These are phyloP conservation scores for Acholoe squamosa DNA, from an alignment of 2,888 invertebrate species.

Conservation along the genomic window DNA sequence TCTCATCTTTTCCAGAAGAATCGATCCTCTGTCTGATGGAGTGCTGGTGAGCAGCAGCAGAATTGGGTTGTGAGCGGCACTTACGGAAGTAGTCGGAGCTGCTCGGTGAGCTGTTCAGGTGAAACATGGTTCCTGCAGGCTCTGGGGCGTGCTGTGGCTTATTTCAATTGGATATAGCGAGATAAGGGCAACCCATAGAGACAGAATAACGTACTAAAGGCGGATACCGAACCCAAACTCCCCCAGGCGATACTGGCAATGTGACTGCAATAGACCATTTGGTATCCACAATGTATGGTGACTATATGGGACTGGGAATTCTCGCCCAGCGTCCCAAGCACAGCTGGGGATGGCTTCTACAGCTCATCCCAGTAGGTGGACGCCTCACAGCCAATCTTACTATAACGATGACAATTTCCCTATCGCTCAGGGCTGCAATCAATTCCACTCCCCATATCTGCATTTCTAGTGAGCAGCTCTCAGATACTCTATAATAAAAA, in stretches of 20 bases:
- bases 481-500: not conserved
- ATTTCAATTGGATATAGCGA: not conserved
- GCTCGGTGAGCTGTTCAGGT: not conserved
- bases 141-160: not conserved
- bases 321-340: not conserved
- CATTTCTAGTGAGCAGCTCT: not conserved
- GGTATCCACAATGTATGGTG: not conserved
- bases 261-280: not conserved
- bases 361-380: not conserved
- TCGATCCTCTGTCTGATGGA: slow-evolving; percentile 20
- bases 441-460: slow-evolving; percentile 6
- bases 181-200: not conserved
- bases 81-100: not conserved
- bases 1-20: slow-evolving; percentile 26
- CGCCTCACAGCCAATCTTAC: slow-evolving; percentile 26
- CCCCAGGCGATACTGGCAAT: not conserved
- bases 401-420: slow-evolving; percentile 46
- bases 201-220: not conserved
- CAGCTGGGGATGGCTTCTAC: not conserved
- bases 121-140: not conserved
- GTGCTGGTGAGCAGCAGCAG: slow-evolving; percentile 15
- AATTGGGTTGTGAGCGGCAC: slow-evolving; percentile 52
- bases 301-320: not conserved
- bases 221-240: not conserved
- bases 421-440: slow-evolving; percentile 46